Evolutionary conservation across 2,113 vertebrate genomes (phyloP), one percentile per base, ranked within the genome.

Genomic region (Rhabdornis inornatus): DNA sequence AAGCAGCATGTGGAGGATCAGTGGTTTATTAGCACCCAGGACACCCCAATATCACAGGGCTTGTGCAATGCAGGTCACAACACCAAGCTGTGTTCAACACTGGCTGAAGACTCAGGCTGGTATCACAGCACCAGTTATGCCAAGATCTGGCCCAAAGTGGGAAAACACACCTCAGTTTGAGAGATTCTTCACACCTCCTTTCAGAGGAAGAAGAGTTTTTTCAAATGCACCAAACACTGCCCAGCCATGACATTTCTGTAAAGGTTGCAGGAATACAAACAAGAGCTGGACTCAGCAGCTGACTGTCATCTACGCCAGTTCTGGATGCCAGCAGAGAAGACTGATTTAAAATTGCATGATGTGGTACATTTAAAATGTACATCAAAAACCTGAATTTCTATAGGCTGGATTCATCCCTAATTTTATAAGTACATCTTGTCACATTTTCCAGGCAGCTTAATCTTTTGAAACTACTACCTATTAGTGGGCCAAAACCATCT

Each of bases 1-100:
- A 60, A 81, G 39, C n/a, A 30, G 21, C 24, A 19, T 0, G 0
- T 8, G 71, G 8, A 55, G 39, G n/a, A 30, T 53, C 2, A 1
- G 24, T 33, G 37, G 40, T 13, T 13, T 79, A 40, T 31, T 2
- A 52, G 37, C 53, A 66, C 10, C 30, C 27, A 78, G 56, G 65
- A 76, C 42, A 47, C 7, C 66, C 20, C 2, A 0, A 7, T 10
- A 44, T 10, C 35, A 21, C 76, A 69, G 57, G 24, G 28, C 11
- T 64, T 42, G 49, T 64, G 57, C 23, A 52, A 14, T 3, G 16
- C 59, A 55, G 14, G 42, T 86, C 42, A 70, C 53, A 55, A 2
- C 25, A 47, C 47, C 1, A 1, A 68, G 28, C 10, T 53, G 40
- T 11, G 47, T 31, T 40, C 50, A 50, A 77, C 45, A 4, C 12